Conservation (phyloP, 2,888 invertebrate species). For the Punctoribates punctum region DNA sequence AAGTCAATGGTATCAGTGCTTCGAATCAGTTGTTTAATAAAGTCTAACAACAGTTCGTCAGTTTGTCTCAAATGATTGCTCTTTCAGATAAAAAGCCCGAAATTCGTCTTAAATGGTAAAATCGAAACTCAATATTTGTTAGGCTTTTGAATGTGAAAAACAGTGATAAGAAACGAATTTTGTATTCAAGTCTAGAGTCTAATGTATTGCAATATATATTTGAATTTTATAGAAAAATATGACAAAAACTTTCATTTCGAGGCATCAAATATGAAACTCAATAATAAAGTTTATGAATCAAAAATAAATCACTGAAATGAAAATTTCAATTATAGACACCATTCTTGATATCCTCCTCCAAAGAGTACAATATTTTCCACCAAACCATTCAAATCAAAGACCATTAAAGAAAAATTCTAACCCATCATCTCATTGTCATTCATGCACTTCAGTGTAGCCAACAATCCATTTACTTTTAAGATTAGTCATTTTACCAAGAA, state of each 20-base stretch:
- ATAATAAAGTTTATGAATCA: too few species aligned
- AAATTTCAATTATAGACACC: too few species aligned
- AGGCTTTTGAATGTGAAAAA: slow-evolving; percentile 26
- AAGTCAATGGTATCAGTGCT: slow-evolving; percentile 11
- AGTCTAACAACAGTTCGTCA: slow-evolving; percentile 28
- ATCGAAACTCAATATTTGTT: slow-evolving; percentile 24
- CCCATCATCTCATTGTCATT: too few species aligned
- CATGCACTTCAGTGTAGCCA: too few species aligned
- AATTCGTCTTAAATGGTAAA: slow-evolving; percentile 28
- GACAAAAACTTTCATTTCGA: background rate
- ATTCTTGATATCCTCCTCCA: too few species aligned
- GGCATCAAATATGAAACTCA: background rate
- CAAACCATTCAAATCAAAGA: too few species aligned
- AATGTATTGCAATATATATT: slow-evolving; percentile 16
- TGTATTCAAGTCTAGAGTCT: background rate
- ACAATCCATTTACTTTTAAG: too few species aligned
- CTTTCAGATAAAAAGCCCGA: background rate
- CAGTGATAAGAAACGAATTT: slow-evolving; percentile 6
- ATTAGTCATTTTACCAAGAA: too few species aligned
- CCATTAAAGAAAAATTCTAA: too few species aligned
- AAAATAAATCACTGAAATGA: too few species aligned
- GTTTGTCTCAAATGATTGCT: slow-evolving; percentile 29
- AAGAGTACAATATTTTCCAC: too few species aligned
- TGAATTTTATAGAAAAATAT: background rate
- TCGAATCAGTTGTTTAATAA: slow-evolving; percentile 26